Conservation (phyloP, 1,140 invertebrate genomes). For the Carposina sasakii region DNA sequence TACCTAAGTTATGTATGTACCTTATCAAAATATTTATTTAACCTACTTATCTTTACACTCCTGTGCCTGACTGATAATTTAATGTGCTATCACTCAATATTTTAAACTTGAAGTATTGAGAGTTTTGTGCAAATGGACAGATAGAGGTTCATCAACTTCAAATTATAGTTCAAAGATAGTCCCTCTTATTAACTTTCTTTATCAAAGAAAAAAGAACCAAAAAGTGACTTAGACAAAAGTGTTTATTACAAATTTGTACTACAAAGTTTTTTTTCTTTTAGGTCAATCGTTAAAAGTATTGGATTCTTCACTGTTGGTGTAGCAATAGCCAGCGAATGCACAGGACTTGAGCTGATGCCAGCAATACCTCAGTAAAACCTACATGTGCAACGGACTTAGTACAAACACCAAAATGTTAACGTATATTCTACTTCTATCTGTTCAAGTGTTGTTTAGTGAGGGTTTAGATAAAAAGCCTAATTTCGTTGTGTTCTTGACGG, state of each 20-base stretch:
- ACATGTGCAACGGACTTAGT: too few relatives aligned
- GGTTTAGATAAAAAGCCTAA: constrained; percentile 73
- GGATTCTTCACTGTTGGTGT: constrained; percentile 79
- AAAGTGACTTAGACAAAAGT: too few relatives aligned
- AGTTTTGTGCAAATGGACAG: constrained; percentile 16
- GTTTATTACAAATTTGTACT: too few relatives aligned
- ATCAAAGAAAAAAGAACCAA: too few relatives aligned
- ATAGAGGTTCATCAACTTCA: not conserved
- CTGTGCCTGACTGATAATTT: too few relatives aligned
- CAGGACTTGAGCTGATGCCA: constrained; percentile 77
- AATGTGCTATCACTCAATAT: too few relatives aligned
- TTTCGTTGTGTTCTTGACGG: constrained; percentile 86
- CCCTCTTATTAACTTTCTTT: too few relatives aligned
- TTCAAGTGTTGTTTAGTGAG: constrained; percentile 28
- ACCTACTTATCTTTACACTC: too few relatives aligned
- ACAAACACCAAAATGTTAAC: constrained; percentile 41
- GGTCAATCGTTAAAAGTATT: constrained; percentile 81
- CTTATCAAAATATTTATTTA: too few relatives aligned
- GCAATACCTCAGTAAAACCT: constrained; percentile 60
- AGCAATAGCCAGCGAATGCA: constrained; percentile 78
- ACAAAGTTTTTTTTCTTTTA: constrained; percentile 68
- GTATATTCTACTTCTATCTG: constrained; percentile 43
- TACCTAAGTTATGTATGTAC: too few relatives aligned
- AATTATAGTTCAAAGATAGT: constrained; percentile 7
- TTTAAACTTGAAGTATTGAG: too few relatives aligned